Base-by-base conservation (phyloP, 1,140 invertebrate genomes). In the Colletes gigas region DNA sequence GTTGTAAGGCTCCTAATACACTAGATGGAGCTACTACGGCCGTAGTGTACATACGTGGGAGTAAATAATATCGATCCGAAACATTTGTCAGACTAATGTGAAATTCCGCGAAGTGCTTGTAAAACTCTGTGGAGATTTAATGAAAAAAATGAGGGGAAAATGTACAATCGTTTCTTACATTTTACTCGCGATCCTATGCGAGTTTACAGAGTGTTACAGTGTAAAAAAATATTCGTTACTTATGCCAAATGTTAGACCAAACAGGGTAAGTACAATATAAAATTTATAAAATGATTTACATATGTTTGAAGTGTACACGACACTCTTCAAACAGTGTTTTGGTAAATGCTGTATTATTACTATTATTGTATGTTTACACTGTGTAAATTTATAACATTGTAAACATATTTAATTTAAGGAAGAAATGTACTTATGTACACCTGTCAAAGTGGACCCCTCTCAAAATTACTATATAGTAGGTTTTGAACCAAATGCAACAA, bases 401-500 rank as follows among this genome's bases (percentile, higher is more conserved):
- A 60, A 63, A 59, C 69, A 39, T 14, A 21, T 65, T 66, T 50
- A 65, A 80, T 73, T 95, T 95, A 82, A 98, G 97, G 96, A 96
- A 76, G 97, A 98, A 93, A 93, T 97, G 21, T 98, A 98, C 90
- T 93, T 98, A 47, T 98, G 97, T 90, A 97, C 97, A 54, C 96
- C 97, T 15, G 95, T 97, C 19, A 96, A 96, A 93, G 94, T 98
- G 57, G 95, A 97, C 87, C 93, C 93, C 54, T 92, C 94, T 17
- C 95, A 95, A 81, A 95, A 94, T 76, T 97, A 97, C 91, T 98
- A 96, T 88, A 96, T 98, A 79, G 97, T 98, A 89, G 98, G 97
- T 77, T 99, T 99, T 93, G 95, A 98, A 91, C 98, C 99, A 7
- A 98, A 99, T 92, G 98, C 98, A 2, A 96, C 97, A 3, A 98